These are phyloP conservation scores for Drosophila helvetica DNA, from an alignment of 2,888 invertebrate species.

Conservation along the genomic window DNA sequence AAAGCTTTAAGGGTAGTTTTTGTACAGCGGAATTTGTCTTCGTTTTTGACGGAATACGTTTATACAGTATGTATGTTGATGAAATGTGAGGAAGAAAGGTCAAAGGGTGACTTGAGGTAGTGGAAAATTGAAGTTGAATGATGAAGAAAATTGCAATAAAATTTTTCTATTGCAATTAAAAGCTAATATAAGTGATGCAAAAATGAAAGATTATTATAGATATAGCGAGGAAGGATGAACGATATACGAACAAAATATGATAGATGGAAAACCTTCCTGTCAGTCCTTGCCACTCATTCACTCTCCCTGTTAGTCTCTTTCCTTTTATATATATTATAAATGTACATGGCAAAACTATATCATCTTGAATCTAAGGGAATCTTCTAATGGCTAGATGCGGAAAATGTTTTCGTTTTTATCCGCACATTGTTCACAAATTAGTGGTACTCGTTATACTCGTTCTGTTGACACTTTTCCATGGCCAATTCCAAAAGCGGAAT, in stretches of 20 bases:
- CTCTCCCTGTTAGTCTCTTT: constrained; percentile 12
- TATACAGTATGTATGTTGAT: background rate
- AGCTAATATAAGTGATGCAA: background rate
- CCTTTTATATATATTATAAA: too few relatives aligned
- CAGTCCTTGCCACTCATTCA: background rate
- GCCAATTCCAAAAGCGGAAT: constrained; percentile 31
- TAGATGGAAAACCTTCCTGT: background rate
- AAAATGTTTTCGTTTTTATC: constrained; percentile 48
- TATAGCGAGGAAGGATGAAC: background rate
- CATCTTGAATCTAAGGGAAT: background rate
- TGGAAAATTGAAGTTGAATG: background rate
- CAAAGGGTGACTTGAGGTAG: background rate
- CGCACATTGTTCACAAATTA: constrained; percentile 68
- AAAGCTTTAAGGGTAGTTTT: background rate
- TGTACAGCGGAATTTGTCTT: background rate
- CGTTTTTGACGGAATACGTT: background rate
- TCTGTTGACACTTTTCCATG: constrained; percentile 66
- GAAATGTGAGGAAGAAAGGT: background rate
- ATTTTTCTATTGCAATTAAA: background rate
- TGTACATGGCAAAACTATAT: too few relatives aligned
- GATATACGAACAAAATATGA: too few relatives aligned
- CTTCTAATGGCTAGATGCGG: background rate
- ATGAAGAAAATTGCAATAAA: background rate
- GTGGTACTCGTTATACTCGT: background rate
- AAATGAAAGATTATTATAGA: background rate